A percentile compares a stretch with the other conserved stretches of the same genome.
Evolutionary conservation across 1,140 invertebrate genomes (phyloP).

Genomic region (Maconellicoccus hirsutus): DNA sequence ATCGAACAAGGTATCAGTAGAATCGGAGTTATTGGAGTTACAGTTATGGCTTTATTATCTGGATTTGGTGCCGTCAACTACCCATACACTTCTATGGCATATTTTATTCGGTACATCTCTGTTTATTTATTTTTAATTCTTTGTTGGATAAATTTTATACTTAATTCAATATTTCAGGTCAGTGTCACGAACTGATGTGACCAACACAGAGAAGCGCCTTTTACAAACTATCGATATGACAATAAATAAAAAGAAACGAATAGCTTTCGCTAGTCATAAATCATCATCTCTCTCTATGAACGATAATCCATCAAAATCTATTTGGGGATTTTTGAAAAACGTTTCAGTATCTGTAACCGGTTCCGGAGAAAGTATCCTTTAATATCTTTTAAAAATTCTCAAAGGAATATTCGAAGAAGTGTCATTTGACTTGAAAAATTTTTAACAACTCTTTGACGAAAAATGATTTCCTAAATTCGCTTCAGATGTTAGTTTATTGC

Average conservation of each 20-base stretch:
- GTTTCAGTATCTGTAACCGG: slow-evolving; percentile 28
- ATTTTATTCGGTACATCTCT: slow-evolving; percentile 75
- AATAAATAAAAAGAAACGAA: slow-evolving; percentile 66
- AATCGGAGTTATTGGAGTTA: slow-evolving; percentile 96
- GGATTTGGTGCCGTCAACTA: slow-evolving; percentile 99
- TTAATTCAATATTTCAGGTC: slow-evolving; percentile 54
- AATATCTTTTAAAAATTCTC: too few species aligned
- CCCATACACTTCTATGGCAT: slow-evolving; percentile 97
- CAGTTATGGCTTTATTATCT: slow-evolving; percentile 96
- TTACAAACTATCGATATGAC: slow-evolving; percentile 96
- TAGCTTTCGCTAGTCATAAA: slow-evolving; percentile 29
- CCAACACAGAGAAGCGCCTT: slow-evolving; percentile 77
- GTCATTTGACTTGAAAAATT: background rate
- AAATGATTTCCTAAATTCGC: slow-evolving; percentile 26
- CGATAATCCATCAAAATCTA: slow-evolving; percentile 24
- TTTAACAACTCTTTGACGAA: background rate
- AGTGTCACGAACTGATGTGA: slow-evolving; percentile 77
- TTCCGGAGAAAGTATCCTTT: slow-evolving; percentile 34
- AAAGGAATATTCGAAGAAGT: background rate
- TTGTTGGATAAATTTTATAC: slow-evolving; percentile 22
- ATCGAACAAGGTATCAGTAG: slow-evolving; percentile 95
- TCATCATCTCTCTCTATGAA: slow-evolving; percentile 19
- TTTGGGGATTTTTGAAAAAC: slow-evolving; percentile 49
- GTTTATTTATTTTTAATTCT: slow-evolving; percentile 2
- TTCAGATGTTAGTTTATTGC: slow-evolving; percentile 65